Conservation (phyloP, 2,113 vertebrate species). For the Paradoxurus hermaphroditus region DNA sequence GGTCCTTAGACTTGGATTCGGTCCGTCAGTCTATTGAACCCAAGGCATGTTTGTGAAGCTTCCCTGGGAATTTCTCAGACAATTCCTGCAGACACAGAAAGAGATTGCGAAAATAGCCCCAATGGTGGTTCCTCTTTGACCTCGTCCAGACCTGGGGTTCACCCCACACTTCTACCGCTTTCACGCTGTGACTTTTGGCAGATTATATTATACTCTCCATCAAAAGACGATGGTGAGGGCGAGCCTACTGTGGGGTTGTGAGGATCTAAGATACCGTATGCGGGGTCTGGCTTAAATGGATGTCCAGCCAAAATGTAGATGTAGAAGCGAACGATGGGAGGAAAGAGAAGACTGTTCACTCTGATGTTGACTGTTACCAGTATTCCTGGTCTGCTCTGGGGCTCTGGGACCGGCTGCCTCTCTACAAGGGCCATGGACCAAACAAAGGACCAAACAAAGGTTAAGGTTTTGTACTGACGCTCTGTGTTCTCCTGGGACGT, state of each 20-base stretch:
- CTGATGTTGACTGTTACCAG: not conserved
- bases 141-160: not conserved
- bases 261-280: not conserved
- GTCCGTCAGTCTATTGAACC: not conserved
- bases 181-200: not conserved
- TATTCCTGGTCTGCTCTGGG: not conserved
- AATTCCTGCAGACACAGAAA: not conserved
- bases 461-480: not conserved
- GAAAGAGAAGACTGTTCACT: not conserved
- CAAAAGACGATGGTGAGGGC: not conserved
- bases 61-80: not conserved
- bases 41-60: not conserved
- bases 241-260: not conserved
- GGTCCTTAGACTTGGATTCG: not conserved
- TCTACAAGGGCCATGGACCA: not conserved
- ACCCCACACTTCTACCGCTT: not conserved
- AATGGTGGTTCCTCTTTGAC: not conserved
- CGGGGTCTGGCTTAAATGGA: not conserved
- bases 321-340: not conserved
- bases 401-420: not conserved
- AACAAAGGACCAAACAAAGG: not conserved
- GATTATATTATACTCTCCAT: not conserved
- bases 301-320: not conserved
- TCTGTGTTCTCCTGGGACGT: not conserved
- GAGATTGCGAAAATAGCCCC: not conserved